Percentiles rank a stretch among this genome's conserved stretches.
phyloP scores from a whole-genome alignment of 2,888 invertebrate species.

The Argyresthia goedartella region DNA sequence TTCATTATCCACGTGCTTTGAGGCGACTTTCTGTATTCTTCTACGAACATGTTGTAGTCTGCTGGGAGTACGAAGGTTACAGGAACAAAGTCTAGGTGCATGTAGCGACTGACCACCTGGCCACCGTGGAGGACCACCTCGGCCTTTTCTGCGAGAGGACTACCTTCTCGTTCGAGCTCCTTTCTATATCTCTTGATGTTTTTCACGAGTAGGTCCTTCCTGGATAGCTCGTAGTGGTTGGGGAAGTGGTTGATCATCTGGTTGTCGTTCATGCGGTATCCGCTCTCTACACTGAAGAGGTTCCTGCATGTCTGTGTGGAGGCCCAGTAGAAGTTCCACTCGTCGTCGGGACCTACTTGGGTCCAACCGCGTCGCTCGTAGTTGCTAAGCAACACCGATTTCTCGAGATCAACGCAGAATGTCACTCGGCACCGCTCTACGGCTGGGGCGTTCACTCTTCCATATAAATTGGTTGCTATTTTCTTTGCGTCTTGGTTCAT shows the following conservation, averaged over 20 bases:
- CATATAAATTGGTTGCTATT: constrained; percentile 49
- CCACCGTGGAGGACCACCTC: constrained; percentile 66
- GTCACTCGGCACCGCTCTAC: constrained; percentile 68
- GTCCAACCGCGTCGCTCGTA: constrained; percentile 94
- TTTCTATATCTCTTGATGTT: constrained; percentile 95
- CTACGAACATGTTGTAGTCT: constrained; percentile 97
- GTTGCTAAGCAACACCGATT: constrained; percentile 91
- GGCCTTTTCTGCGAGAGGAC: constrained; percentile 83
- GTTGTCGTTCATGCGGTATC: constrained; percentile 92
- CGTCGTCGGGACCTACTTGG: constrained; percentile 87
- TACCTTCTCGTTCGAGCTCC: constrained; percentile 92
- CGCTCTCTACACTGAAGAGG: constrained; percentile 92
- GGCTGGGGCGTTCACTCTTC: constrained; percentile 45
- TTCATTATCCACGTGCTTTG: constrained; percentile 99
- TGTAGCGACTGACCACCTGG: constrained; percentile 77
- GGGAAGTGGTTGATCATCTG: constrained; percentile 97
- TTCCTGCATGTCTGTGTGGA: constrained; percentile 91
- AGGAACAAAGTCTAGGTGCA: constrained; percentile 92
- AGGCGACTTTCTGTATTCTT: constrained; percentile 94
- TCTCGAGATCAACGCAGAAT: constrained; percentile 91
- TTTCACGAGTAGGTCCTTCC: constrained; percentile 96
- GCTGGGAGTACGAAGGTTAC: constrained; percentile 94
- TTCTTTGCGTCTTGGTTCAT: constrained; percentile 49
- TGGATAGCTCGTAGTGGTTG: constrained; percentile 93
- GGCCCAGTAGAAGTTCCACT: constrained; percentile 98